phyloP scores from a whole-genome alignment of 2,888 invertebrate genomes.

The Spatulosminthurus flaviceps region DNA sequence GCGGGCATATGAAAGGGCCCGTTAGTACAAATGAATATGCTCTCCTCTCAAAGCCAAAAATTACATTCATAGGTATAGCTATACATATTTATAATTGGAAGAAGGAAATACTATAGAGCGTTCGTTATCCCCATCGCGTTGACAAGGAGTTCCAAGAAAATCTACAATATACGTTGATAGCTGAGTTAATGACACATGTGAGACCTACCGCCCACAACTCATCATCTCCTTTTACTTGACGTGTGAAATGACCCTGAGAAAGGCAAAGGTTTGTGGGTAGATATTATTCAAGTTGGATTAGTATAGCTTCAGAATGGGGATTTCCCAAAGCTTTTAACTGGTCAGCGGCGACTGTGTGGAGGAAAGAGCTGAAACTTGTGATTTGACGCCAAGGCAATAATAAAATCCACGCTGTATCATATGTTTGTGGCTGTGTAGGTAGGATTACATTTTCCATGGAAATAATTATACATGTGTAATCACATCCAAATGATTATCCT shows the following conservation, averaged over 20 bases:
- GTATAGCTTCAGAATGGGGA: background rate
- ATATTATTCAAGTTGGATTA: conserved; percentile 1
- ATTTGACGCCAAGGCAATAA: no score
- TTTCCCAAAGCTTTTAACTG: background rate
- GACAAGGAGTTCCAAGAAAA: background rate
- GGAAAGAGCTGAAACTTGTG: background rate
- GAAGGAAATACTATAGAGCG: no score
- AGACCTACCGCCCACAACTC: background rate
- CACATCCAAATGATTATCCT: background rate
- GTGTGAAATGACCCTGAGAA: background rate
- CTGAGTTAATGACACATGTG: background rate
- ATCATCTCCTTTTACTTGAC: background rate
- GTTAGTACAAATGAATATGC: no score
- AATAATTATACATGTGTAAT: background rate
- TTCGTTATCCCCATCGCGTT: no score
- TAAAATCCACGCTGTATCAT: no score
- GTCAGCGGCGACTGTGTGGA: background rate
- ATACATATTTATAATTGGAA: no score
- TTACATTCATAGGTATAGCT: no score
- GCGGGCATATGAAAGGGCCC: no score
- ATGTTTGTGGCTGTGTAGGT: no score
- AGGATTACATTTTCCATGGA: background rate
- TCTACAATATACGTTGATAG: background rate
- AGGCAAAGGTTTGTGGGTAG: background rate
- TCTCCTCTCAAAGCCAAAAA: no score